Conservation (phyloP, 2,113 vertebrate genomes). For the Aythya baeri region DNA sequence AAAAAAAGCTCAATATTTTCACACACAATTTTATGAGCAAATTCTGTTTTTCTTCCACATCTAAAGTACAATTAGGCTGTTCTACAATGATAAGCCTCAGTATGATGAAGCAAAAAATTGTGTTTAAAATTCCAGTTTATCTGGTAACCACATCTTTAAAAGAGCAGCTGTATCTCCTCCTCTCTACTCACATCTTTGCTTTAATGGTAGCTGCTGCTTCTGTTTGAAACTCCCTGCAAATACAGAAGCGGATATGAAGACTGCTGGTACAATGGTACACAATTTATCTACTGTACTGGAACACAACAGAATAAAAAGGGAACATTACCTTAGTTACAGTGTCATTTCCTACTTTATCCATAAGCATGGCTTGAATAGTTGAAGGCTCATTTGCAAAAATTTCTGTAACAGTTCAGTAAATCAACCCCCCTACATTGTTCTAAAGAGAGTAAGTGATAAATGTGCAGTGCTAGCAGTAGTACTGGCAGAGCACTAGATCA, state of each 20-base stretch:
- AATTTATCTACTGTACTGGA: background rate
- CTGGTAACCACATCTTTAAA: background rate
- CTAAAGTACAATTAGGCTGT: background rate
- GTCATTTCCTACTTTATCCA: background rate
- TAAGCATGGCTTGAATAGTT: background rate
- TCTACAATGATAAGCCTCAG: background rate
- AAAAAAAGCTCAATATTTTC: background rate
- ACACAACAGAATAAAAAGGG: background rate
- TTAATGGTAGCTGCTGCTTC: background rate
- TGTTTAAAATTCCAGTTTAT: background rate
- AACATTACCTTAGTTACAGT: background rate
- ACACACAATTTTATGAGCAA: background rate
- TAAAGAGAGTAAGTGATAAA: background rate
- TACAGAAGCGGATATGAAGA: background rate
- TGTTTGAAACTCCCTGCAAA: background rate
- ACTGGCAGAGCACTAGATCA: background rate
- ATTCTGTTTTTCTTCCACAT: background rate
- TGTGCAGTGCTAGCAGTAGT: background rate
- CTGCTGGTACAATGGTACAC: background rate
- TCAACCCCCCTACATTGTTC: background rate
- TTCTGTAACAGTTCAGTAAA: background rate
- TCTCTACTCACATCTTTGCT: background rate
- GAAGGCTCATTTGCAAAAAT: background rate
- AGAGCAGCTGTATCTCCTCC: background rate
- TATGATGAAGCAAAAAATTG: background rate